Base-by-base conservation (phyloP, 2,888 invertebrate species). In the Tipula vernalis region DNA sequence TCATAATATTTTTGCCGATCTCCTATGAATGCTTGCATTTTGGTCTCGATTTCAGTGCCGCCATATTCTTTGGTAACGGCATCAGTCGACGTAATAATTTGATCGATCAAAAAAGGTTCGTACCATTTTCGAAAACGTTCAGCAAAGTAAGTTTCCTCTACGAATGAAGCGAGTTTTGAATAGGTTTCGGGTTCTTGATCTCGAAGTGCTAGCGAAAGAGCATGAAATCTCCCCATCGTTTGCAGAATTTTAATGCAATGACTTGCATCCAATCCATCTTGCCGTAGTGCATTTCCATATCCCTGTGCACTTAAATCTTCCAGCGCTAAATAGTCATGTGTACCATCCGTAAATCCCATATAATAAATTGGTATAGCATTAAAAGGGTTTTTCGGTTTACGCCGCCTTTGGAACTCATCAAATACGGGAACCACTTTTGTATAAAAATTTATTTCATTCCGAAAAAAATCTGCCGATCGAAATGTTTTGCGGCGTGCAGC, bases 371-470 rank as follows among this genome's bases (percentile, higher is more conserved):
- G 91, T 87, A 92, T 93, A 88, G 93, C 93, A 5, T 90, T 90
- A 83, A 93, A 94, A 0, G 94, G 93, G 4, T 93, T 92, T n/a
- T 89, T 89, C 0, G 90, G 89, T 13, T 89, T 87, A 0, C 89
- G 89, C 3, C 88, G 87, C 0, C 88, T 86, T 87, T 91, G 91
- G 86, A 91, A 91, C 5, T 88, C 88, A 84, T 91, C 90, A 85
- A 90, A 89, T 0, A 90, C 90, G 2, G 91, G 91, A 1, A 91
- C 87, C 8, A 86, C 89, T 86, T 90, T 90, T 0, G 89, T 91
- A 90, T 96, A 96, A 89, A 96, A 95, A 86, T 91, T 91, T 0
- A 94, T 94, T 91, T 96, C 96, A 89, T 95, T 96, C 87, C 92
- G 91, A 89, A 96, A 96, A 89, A 95, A 96, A 86, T 94, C 95